Evolutionary conservation across 2,888 invertebrate species (phyloP).

Genomic region (Ernsta delagoae): DNA sequence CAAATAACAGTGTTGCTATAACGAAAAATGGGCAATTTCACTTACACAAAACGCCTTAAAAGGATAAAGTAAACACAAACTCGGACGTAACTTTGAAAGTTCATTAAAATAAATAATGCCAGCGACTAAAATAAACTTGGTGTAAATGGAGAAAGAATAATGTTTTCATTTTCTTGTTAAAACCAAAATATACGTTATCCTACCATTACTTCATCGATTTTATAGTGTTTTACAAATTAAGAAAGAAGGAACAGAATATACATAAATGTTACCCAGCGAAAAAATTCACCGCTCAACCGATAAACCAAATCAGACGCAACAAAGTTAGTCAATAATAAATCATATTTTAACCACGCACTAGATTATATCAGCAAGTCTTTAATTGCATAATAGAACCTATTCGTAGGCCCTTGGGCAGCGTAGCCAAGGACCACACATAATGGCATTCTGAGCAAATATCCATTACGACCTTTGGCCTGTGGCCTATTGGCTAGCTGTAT

Average conservation of each 20-base stretch:
- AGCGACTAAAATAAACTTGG: no score
- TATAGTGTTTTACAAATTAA: no score
- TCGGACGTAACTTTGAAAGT: background rate
- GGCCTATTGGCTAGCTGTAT: conserved; percentile 21
- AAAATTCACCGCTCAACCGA: no score
- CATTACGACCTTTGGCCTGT: conserved; percentile 24
- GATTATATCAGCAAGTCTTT: conserved; percentile 14
- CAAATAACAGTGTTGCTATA: conserved; percentile 31
- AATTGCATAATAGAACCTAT: conserved; percentile 23
- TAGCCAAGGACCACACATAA: conserved; percentile 33
- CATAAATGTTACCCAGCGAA: no score
- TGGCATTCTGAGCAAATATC: conserved; percentile 35
- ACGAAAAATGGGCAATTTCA: conserved; percentile 33
- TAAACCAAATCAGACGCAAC: no score
- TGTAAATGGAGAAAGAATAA: no score
- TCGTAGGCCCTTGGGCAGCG: conserved; percentile 16
- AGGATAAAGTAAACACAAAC: background rate
- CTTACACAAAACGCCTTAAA: conserved; percentile 8
- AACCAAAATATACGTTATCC: no score
- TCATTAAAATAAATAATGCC: background rate
- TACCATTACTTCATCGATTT: no score
- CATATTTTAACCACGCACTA: background rate
- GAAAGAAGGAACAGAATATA: no score
- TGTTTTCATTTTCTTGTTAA: no score
- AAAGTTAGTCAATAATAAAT: background rate